Evolutionary conservation across 2,888 invertebrate genomes (phyloP).

Genomic region (Tipula lateralis): DNA sequence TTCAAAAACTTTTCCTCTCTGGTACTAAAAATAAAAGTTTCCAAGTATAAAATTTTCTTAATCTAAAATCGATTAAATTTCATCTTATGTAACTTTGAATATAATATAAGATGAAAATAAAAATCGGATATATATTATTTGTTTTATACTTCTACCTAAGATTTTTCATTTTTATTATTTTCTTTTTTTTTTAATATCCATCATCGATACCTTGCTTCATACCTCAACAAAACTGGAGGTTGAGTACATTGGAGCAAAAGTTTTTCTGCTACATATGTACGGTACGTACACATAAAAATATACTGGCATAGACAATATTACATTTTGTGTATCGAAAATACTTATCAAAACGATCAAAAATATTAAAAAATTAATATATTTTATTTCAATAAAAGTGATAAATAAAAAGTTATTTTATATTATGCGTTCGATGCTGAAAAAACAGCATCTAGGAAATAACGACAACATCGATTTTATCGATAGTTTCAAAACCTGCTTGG

Average conservation of each 20-base stretch:
- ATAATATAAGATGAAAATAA: neutral
- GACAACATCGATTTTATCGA: no score
- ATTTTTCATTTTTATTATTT: neutral
- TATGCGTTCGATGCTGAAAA: no score
- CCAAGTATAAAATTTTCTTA: neutral
- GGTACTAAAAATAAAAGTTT: neutral
- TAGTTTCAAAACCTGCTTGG: no score
- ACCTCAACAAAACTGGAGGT: neutral
- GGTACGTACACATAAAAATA: neutral
- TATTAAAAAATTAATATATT: neutral
- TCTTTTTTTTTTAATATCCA: neutral
- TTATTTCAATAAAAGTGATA: neutral
- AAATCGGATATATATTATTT: slow-evolving; percentile 20
- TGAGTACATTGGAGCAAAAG: neutral
- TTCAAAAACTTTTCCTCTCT: neutral
- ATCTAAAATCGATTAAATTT: slow-evolving; percentile 19
- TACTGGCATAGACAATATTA: neutral
- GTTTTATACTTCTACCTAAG: neutral
- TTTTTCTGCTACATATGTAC: neutral
- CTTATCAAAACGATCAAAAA: slow-evolving; percentile 9
- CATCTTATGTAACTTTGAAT: neutral
- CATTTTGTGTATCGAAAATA: neutral
- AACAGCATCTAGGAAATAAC: no score
- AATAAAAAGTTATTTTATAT: no score
- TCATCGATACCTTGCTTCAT: slow-evolving; percentile 16